Percentiles rank a stretch among this genome's conserved stretches.
Conservation (phyloP, 2,797 vertebrate species). For the Periparus ater region DNA sequence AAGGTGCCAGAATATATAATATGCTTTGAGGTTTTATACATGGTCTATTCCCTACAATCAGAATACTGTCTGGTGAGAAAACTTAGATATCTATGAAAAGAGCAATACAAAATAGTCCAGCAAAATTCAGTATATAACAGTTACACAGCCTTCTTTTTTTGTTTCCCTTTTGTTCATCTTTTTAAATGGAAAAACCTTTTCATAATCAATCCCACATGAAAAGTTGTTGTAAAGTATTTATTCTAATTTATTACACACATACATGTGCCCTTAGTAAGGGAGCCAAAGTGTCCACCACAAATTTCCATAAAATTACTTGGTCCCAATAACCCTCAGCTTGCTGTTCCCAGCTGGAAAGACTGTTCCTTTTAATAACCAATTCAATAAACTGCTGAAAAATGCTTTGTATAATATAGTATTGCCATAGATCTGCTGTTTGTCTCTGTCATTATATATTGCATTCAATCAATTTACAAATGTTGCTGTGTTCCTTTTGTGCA, state of each 20-base stretch:
- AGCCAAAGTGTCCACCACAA: background rate
- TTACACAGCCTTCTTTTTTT: background rate
- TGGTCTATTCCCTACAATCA: background rate
- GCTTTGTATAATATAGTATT: slow-evolving; percentile 69
- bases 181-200: background rate
- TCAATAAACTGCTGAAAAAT: slow-evolving; percentile 77
- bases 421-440: slow-evolving; percentile 72
- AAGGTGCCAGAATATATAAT: slow-evolving; percentile 43
- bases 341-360: slow-evolving; percentile 23
- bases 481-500: slow-evolving; percentile 37
- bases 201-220: slow-evolving; percentile 6
- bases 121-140: background rate
- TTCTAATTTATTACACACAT: slow-evolving; percentile 46
- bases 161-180: fast-evolving
- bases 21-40: background rate
- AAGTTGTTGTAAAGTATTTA: background rate
- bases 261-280: background rate
- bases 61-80: background rate
- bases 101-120: background rate
- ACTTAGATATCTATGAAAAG: background rate
- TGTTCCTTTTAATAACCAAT: slow-evolving; percentile 68
- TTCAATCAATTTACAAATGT: slow-evolving; percentile 73
- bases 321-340: slow-evolving; percentile 32
- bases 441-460: slow-evolving; percentile 66
- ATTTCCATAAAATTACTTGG: slow-evolving; percentile 45